phyloP scores from a whole-genome alignment of 2,797 vertebrate species.

The Threskiornis aethiopicus region DNA sequence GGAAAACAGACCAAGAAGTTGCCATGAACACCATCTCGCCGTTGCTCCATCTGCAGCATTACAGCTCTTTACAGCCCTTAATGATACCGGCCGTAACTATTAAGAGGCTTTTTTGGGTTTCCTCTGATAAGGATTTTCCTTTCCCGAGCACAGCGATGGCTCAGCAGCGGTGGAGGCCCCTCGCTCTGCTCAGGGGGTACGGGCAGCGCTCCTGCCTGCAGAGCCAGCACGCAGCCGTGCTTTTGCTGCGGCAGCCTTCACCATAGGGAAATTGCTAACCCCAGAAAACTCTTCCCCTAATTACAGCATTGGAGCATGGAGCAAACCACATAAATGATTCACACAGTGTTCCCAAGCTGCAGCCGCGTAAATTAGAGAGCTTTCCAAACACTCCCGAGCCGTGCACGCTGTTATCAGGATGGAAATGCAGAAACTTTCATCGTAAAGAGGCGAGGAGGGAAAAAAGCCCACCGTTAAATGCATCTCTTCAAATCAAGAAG shows the following conservation, averaged over 20 bases:
- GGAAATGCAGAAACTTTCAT: constrained; percentile 31
- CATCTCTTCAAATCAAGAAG: background rate
- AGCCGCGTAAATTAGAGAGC: constrained; percentile 39
- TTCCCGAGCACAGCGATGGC: background rate
- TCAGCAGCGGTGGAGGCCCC: background rate
- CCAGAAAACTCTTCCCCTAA: constrained; percentile 49
- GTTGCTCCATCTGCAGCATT: background rate
- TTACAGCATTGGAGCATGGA: constrained; percentile 11
- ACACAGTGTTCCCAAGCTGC: constrained; percentile 49
- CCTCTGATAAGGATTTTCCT: background rate
- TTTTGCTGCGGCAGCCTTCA: background rate
- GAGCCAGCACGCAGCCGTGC: background rate
- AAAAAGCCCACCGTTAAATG: background rate
- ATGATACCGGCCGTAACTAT: background rate
- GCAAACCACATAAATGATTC: constrained; percentile 57
- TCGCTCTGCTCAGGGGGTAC: fast-evolving
- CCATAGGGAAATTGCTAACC: constrained; percentile 17
- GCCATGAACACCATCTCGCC: background rate
- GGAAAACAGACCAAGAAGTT: background rate
- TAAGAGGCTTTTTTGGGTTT: background rate
- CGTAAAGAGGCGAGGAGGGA: background rate
- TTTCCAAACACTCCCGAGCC: background rate
- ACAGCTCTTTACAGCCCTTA: background rate
- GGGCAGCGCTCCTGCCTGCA: background rate
- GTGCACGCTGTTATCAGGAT: background rate